Percentiles rank a stretch among this genome's conserved stretches.
phyloP scores from a whole-genome alignment of 1,140 invertebrate genomes.

The Teleopsis dalmanni region DNA sequence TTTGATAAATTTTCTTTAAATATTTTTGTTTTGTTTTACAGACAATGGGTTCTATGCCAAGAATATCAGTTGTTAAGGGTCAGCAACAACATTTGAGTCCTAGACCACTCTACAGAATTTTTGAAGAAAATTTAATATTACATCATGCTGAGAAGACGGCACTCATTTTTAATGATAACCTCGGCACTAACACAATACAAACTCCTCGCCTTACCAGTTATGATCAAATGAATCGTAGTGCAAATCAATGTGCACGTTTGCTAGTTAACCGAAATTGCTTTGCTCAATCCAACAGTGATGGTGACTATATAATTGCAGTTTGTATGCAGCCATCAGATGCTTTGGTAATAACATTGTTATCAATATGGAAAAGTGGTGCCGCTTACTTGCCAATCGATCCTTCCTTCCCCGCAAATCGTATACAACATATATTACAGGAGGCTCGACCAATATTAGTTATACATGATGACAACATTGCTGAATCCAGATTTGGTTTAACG shows the following conservation, averaged over 20 bases:
- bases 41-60: constrained; percentile 59
- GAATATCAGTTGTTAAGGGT: constrained; percentile 56
- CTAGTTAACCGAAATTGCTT: constrained; percentile 43
- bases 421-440: constrained; percentile 70
- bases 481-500: constrained; percentile 25
- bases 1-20: too few species aligned
- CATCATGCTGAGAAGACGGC: constrained; percentile 47
- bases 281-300: constrained; percentile 51
- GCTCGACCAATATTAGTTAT: constrained; percentile 63
- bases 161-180: constrained; percentile 49
- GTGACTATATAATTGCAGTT: constrained; percentile 63
- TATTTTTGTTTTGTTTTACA: too few species aligned
- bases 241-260: constrained; percentile 54
- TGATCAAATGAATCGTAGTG: constrained; percentile 50
- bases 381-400: constrained; percentile 76
- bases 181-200: constrained; percentile 32
- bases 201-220: constrained; percentile 48
- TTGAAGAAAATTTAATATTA: constrained; percentile 42
- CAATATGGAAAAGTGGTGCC: constrained; percentile 72
- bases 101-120: constrained; percentile 49
- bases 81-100: constrained; percentile 39
- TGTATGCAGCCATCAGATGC: constrained; percentile 67
- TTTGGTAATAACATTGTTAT: constrained; percentile 60
- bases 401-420: constrained; percentile 62
- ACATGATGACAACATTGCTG: constrained; percentile 51